Percentiles rank a stretch among this genome's conserved stretches.
Evolutionary conservation across 2,797 vertebrate species (phyloP).

Genomic region (Synanceia verrucosa): DNA sequence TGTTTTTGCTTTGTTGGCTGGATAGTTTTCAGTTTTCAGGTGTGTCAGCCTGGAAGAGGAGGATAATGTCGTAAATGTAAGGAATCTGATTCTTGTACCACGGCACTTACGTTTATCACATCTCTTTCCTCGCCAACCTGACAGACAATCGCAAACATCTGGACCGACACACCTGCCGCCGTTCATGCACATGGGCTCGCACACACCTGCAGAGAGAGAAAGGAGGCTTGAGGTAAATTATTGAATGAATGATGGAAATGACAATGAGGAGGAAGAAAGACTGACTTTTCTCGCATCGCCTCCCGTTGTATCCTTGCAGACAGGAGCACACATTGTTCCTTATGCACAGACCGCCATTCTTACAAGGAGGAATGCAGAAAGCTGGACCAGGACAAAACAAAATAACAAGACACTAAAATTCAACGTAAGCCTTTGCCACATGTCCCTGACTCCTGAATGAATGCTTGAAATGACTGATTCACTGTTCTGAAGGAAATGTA

Average conservation of each 20-base stretch:
- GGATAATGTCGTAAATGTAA: not conserved
- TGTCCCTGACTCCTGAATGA: not conserved
- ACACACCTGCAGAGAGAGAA: slow-evolving; percentile 80
- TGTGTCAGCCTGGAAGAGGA: not conserved
- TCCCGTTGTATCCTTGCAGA: slow-evolving; percentile 83
- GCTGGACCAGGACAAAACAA: slow-evolving; percentile 68
- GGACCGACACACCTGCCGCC: slow-evolving; percentile 81
- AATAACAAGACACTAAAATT: not conserved
- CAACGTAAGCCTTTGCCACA: not conserved
- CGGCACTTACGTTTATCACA: slow-evolving; percentile 80
- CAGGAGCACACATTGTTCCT: slow-evolving; percentile 89
- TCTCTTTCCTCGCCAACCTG: slow-evolving; percentile 78
- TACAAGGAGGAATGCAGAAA: slow-evolving; percentile 89
- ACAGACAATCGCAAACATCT: slow-evolving; percentile 83
- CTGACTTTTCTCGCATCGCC: slow-evolving; percentile 91
- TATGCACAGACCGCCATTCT: slow-evolving; percentile 87
- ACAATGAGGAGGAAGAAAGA: not conserved
- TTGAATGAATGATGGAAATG: not conserved
- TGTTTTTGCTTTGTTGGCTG: not conserved
- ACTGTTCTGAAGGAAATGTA: slow-evolving; percentile 45
- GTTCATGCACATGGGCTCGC: slow-evolving; percentile 84
- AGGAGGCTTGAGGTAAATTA: not conserved
- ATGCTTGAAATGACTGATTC: not conserved
- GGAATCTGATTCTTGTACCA: not conserved
- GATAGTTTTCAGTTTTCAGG: not conserved